Base-by-base conservation (phyloP, 1,140 invertebrate genomes). In the Panagrolaimus sp. region DNA sequence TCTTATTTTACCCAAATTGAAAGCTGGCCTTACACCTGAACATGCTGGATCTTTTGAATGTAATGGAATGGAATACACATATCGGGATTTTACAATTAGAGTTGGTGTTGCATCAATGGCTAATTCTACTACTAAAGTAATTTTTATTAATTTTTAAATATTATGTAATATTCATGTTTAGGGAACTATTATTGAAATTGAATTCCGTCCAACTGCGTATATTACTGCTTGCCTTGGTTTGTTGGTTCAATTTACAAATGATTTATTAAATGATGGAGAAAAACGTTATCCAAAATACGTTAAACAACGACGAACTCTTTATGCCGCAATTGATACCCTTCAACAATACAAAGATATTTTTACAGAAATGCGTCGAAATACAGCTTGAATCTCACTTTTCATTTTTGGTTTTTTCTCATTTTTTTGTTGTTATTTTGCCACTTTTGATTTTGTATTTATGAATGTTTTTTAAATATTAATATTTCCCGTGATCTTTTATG, bases 21-120 rank as follows among this genome's bases (percentile, higher is more conserved):
- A 47, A 44, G 43, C 43, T 15, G 63, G 63, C 9, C 45, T 65
- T 12, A 6, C 5, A 17, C 63, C 63, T 17, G 63, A 65, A 10
- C 63, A 44, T 65, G n/a, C 24, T 10, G 63, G 63, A 0, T 44
- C 24, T 26, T 65, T 65, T 43, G 63, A 65, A 17, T 28, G 28
- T 32, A 65, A 12, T 15, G 63, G 63, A 2, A 15, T 14, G 12
- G 45, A 65, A 21, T 65, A 65, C 6, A 17, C n/a, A 12, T 47
- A 24, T 21, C 21, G 32, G 14, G 63, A 65, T 38, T 65, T 65
- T 17, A 26, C 43, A 8, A 47, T 65, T 43, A 21, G 63, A 21
- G 21, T 65, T 2, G 63, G 63, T 21, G 43, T 47, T 65, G 63
- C 63, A 8, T 65, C 63, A 24, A 65, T 65, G 63, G 63, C 63